These are phyloP conservation scores for Tetraodon nigroviridis DNA, from an alignment of 2,113 vertebrate genomes.

Conservation along the genomic window DNA sequence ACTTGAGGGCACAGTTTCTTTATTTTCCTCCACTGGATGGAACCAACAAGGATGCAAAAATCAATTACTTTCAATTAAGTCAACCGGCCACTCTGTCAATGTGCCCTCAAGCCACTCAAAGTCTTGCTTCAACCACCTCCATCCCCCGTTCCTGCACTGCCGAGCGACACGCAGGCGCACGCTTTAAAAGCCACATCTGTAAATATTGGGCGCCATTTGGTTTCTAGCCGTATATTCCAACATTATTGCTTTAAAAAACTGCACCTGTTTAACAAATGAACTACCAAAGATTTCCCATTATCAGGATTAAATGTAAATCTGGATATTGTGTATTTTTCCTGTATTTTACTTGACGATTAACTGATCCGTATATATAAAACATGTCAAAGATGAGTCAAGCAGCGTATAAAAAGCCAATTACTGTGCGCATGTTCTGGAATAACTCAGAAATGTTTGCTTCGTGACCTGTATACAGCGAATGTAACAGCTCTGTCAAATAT, in stretches of 20 bases:
- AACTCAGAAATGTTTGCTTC: too few relatives aligned
- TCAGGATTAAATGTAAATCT: too few relatives aligned
- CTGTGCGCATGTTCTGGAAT: not conserved
- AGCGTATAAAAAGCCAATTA: not conserved
- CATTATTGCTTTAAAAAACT: too few relatives aligned
- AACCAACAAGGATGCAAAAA: conserved; percentile 79
- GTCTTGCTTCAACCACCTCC: conserved; percentile 40
- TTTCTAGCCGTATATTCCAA: conserved; percentile 18
- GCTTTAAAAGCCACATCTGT: conserved; percentile 29
- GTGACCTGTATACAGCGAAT: too few relatives aligned
- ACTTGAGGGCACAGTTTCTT: conserved; percentile 64
- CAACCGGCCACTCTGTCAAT: conserved; percentile 84
- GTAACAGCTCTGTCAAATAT: conserved; percentile 1
- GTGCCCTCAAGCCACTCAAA: conserved; percentile 73
- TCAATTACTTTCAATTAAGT: conserved; percentile 98
- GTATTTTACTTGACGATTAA: too few relatives aligned
- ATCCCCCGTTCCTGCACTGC: conserved; percentile 28
- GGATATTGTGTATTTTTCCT: too few relatives aligned
- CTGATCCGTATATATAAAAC: not conserved
- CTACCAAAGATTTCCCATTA: too few relatives aligned
- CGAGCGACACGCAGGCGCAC: conserved; percentile 40
- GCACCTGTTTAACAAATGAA: too few relatives aligned
- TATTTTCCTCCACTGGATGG: not conserved
- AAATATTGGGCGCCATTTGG: conserved; percentile 30
- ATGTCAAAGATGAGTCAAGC: not conserved